Base-by-base conservation (phyloP, 2,888 invertebrate species). In the Brachyopa scutellaris region DNA sequence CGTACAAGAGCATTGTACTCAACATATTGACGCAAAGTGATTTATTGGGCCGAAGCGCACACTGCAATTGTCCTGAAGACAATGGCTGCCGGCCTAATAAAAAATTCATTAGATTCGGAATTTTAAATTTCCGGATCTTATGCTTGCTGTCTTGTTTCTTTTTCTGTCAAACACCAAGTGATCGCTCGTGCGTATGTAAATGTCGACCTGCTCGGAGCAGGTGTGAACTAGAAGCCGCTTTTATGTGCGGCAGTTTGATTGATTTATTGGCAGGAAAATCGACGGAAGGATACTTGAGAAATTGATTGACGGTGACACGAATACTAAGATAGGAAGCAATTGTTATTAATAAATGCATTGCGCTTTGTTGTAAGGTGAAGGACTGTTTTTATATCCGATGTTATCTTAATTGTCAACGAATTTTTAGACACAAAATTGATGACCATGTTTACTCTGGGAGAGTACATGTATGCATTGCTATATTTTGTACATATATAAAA, bases 41-140 rank as follows among this genome's bases (percentile, higher is more conserved):
- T 82, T 82, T 82, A 82, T 82, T 82, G 82, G 82, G 55, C 66
- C 55, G 26, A 29, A 42, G 66, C 69, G 69, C 51, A 53, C 33
- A 53, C 33, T 72, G 66, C 70, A 72, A 66, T 72, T 76, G 51
- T 70, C 29, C 40, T 2, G 8, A 59, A 82, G 45, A 82, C 76
- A 82, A 82, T 74, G 80, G 62, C 62, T 21, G 23, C 36, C 61
- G 69, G 59, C 62, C 70, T 72, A 61, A 82, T 77, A 77, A 82
- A 82, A 82, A 82, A 82, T 82, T 82, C 82, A 82, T 82, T 82
- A 82, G 70, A 72, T 82, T 77, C 70, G 70, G 77, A 82, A 77
- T 82, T 82, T 82, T 47, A 82, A 82, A 72, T 76, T 70, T 82
- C 76, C 80, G 76, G 70, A 76, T 79, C 53, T 55, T n/a, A n/a